phyloP scores from a whole-genome alignment of 53 echinoderm and acorn worm genomes.

The Stichopus horrens region DNA sequence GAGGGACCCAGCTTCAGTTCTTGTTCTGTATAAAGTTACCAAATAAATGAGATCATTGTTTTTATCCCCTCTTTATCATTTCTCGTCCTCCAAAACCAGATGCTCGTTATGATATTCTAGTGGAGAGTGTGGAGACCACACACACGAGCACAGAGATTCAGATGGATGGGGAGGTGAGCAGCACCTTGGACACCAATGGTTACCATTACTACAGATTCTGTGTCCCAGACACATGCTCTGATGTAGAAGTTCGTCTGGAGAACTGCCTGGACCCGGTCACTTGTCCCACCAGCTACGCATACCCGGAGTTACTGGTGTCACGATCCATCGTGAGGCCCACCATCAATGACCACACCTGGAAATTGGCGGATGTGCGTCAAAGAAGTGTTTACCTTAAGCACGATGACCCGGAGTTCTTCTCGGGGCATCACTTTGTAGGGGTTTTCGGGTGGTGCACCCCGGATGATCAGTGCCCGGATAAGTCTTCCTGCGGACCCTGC shows the following conservation, averaged over 20 bases:
- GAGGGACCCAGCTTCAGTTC: too few species aligned
- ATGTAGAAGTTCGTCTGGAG: slow-evolving; percentile 61
- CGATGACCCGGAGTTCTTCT: slow-evolving; percentile 54
- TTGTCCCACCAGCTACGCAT: slow-evolving; percentile 82
- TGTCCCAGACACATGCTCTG: slow-evolving; percentile 59
- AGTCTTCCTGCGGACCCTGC: slow-evolving; percentile 65
- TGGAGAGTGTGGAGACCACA: slow-evolving; percentile 50
- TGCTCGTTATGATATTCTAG: slow-evolving; percentile 68
- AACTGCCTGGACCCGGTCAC: slow-evolving; percentile 70
- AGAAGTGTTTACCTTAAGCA: slow-evolving; percentile 66
- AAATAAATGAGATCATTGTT: background rate
- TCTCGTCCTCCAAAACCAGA: slow-evolving; percentile 49
- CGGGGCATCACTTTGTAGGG: slow-evolving; percentile 68
- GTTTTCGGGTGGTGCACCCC: slow-evolving; percentile 86
- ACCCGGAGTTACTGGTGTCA: slow-evolving; percentile 87
- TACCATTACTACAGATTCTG: slow-evolving; percentile 91
- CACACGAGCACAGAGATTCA: slow-evolving; percentile 68
- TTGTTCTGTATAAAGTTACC: background rate
- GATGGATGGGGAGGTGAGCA: slow-evolving; percentile 4
- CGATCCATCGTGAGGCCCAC: slow-evolving; percentile 73
- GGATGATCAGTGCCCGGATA: slow-evolving; percentile 51
- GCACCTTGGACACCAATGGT: slow-evolving; percentile 27
- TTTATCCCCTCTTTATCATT: background rate
- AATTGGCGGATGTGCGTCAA: slow-evolving; percentile 68
- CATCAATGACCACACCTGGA: slow-evolving; percentile 89